Conservation (phyloP, 2,797 vertebrate species). For the Eulemur coronatus region DNA sequence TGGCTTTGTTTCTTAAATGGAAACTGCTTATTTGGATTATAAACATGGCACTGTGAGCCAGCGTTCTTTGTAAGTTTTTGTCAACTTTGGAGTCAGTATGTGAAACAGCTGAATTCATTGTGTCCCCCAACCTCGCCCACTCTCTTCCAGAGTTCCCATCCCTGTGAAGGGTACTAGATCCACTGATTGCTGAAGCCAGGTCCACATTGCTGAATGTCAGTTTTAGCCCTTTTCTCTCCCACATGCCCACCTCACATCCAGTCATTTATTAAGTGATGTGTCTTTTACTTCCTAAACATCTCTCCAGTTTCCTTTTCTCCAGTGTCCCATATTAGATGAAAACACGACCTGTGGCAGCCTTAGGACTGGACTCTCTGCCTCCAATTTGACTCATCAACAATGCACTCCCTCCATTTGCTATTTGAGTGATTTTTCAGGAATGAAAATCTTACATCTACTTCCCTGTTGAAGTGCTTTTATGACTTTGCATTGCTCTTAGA, state of each 20-base stretch:
- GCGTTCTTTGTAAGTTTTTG: not conserved
- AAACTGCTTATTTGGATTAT: not conserved
- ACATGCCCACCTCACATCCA: not conserved
- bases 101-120: not conserved
- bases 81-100: not conserved
- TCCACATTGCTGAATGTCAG: not conserved
- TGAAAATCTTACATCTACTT: not conserved
- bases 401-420: not conserved
- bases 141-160: not conserved
- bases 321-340: not conserved
- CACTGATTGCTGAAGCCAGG: not conserved
- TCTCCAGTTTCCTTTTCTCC: not conserved
- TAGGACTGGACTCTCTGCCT: not conserved
- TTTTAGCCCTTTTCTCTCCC: not conserved
- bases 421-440: not conserved
- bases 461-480: not conserved
- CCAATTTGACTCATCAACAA: not conserved
- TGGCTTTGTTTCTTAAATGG: not conserved
- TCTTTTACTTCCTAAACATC: not conserved
- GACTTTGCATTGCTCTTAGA: not conserved
- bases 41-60: not conserved
- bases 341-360: not conserved
- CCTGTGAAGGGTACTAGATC: not conserved
- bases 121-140: not conserved
- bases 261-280: not conserved